Base-by-base conservation (phyloP, 2,888 invertebrate genomes). In the Uloborus plumipes region DNA sequence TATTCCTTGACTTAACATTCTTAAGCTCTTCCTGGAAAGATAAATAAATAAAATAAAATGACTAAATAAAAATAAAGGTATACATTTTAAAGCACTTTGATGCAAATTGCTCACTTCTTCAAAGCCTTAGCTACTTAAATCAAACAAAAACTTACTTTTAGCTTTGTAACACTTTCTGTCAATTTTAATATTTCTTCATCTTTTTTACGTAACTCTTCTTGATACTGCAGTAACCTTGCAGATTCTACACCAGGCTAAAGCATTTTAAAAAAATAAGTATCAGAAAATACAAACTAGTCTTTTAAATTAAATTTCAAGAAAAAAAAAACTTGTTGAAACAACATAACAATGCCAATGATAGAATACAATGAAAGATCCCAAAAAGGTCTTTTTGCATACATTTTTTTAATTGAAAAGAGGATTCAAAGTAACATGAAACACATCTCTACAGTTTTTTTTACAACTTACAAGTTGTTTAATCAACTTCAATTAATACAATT, bases 1-100 rank as follows among this genome's bases (percentile, higher is more conserved):
- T 93, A 89, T 93, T 93, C 86, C 93, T 91, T 77, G 92, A 91
- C 87, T 93, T 94, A 1, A 93, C 93, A 87, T 92, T 92, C 50
- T 91, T 89, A 18, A 93, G 89, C 86, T 94, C 93, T 79, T 91
- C 91, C 89, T 93, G 18, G n/a, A 64, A 13, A 13, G 20, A 53
- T 64, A 20, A 58, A 3, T 65, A 66, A 16, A 11, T 47, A 65
- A 65, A 55, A 50, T 13, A 20, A 58, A 0, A 18, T 55, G 9
- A 22, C 1, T 64, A 55, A 11, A 62, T n/a, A 20, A 18, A 51
- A 53, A 64, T 22, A 26, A 18, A 18, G 13, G 59, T 20, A 0
- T 51, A 9, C 18, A 67, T n/a, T 58, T n/a, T 31, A 77, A 47
- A 47, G 39, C 16, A n/a, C 26, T 31, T 3, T 53, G n/a, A 53